phyloP scores from a whole-genome alignment of 2,888 invertebrate genomes.

The Trilocha varians region DNA sequence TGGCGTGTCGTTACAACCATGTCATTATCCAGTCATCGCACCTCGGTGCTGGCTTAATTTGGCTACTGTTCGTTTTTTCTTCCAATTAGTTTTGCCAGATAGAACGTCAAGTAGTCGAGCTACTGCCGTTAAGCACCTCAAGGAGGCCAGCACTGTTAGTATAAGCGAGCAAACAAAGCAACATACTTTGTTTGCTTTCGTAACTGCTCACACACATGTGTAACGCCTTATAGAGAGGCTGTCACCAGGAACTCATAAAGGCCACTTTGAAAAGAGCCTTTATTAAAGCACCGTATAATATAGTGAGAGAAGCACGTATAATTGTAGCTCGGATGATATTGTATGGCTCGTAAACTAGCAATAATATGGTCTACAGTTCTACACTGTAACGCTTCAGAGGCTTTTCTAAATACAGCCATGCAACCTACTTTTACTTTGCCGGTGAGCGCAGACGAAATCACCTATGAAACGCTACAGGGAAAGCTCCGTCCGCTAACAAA shows the following conservation, averaged over 20 bases:
- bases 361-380: conserved; percentile 12
- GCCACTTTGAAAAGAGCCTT: conserved; percentile 15
- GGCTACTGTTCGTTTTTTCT: conserved; percentile 36
- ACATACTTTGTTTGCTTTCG: conserved; percentile 40
- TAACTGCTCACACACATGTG: conserved; percentile 38
- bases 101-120: conserved; percentile 19
- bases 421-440: conserved; percentile 37
- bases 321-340: conserved; percentile 1
- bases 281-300: conserved; percentile 26
- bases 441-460: conserved; percentile 8
- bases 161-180: conserved; percentile 43
- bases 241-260: conserved; percentile 20
- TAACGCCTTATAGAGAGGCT: conserved; percentile 30
- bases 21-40: conserved; percentile 28
- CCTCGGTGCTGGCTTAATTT: conserved; percentile 24
- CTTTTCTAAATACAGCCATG: conserved; percentile 28
- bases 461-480: not conserved
- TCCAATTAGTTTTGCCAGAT: conserved; percentile 13
- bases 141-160: conserved; percentile 50
- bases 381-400: conserved; percentile 24
- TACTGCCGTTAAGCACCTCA: conserved; percentile 36
- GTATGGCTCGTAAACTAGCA: conserved; percentile 7
- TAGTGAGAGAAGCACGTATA: conserved; percentile 8
- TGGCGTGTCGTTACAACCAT: conserved; percentile 24
- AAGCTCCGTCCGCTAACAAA: not conserved